These are phyloP conservation scores for Coleophora deauratella DNA, from an alignment of 2,888 invertebrate species.

Conservation along the genomic window DNA sequence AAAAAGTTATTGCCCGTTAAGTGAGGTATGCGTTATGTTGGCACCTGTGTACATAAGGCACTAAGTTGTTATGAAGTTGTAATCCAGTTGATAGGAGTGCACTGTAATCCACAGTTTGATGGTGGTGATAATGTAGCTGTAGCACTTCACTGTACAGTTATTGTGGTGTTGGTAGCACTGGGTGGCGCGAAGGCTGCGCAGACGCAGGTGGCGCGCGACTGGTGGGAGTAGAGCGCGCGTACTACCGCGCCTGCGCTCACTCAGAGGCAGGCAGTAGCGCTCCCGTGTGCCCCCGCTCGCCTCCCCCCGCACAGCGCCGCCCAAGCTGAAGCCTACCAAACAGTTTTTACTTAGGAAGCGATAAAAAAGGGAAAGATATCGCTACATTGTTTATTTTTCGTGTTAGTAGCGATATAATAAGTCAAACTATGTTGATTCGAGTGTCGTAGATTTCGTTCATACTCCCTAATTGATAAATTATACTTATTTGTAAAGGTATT, in stretches of 20 bases:
- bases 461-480: constrained; percentile 43
- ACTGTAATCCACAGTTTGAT: constrained; percentile 56
- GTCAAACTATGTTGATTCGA: constrained; percentile 27
- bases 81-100: constrained; percentile 26
- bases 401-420: constrained; percentile 60
- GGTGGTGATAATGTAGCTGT: constrained; percentile 9
- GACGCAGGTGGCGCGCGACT: constrained; percentile 59
- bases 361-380: constrained; percentile 70
- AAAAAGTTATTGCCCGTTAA: constrained; percentile 37
- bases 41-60: constrained; percentile 14
- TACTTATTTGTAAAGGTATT: constrained; percentile 6
- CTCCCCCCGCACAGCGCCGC: constrained; percentile 22
- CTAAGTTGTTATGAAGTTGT: constrained; percentile 11
- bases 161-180: constrained; percentile 29
- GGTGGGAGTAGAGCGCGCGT: constrained; percentile 64
- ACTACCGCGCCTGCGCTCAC: constrained; percentile 51
- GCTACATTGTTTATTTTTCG: constrained; percentile 66
- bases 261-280: constrained; percentile 68
- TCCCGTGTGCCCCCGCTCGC: constrained; percentile 44
- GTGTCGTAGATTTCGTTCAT: constrained; percentile 44
- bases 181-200: constrained; percentile 44
- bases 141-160: constrained; percentile 27
- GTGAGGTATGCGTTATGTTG: constrained; percentile 11
- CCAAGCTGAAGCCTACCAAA: constrained; percentile 49
- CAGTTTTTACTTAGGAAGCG: constrained; percentile 59